These are phyloP conservation scores for Drosophila suzukii DNA, from an alignment of 1,140 invertebrate genomes.

Conservation along the genomic window DNA sequence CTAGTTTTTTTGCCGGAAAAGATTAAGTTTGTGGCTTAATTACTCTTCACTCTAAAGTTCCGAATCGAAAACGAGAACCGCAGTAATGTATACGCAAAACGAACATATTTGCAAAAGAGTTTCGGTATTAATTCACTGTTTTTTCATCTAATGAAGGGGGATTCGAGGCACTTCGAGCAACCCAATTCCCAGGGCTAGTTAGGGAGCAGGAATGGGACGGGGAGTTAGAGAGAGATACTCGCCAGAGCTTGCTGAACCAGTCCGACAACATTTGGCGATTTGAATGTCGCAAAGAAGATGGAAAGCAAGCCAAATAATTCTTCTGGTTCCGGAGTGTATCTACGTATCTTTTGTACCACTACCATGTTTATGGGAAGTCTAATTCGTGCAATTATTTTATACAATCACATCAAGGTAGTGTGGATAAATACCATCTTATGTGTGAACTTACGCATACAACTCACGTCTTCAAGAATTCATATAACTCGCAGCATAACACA, in stretches of 20 bases:
- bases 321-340: conserved; percentile 20
- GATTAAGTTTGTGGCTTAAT: conserved; percentile 36
- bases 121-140: conserved; percentile 17
- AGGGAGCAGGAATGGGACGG: conserved; percentile 17
- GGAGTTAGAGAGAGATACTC: background rate
- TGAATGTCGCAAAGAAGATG: conserved; percentile 50
- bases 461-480: background rate
- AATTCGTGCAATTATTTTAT: background rate
- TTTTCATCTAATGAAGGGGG: conserved; percentile 10
- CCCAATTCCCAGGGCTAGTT: conserved; percentile 42
- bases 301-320: conserved; percentile 25
- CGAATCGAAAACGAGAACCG: background rate
- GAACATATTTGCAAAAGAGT: conserved; percentile 9
- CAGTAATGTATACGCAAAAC: conserved; percentile 7
- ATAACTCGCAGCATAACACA: background rate
- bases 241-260: conserved; percentile 36
- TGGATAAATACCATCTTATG: background rate
- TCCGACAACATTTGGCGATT: conserved; percentile 40
- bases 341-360: conserved; percentile 16
- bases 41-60: conserved; percentile 17
- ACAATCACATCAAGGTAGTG: background rate
- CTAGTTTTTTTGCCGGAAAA: conserved; percentile 22
- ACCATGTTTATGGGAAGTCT: background rate
- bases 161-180: conserved; percentile 21
- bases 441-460: background rate